Conservation (phyloP, 37 sponge, comb jelly and placozoan species). For the Chondrilla cf. caribensis region DNA sequence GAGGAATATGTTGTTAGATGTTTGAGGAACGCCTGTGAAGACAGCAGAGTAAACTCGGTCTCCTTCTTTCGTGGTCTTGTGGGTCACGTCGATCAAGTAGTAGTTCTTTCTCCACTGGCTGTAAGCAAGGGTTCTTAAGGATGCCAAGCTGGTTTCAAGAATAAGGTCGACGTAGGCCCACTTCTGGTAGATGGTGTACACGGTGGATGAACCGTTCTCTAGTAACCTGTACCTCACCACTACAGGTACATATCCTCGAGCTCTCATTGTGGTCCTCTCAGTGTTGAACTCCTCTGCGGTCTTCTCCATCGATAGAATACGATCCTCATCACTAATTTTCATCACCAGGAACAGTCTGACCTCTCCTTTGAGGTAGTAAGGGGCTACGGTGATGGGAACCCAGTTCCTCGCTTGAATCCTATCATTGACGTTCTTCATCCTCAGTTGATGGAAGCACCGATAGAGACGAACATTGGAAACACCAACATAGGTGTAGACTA, state of each 20-base stretch:
- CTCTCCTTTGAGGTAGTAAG: background rate
- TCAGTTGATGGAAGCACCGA: background rate
- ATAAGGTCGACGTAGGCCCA: background rate
- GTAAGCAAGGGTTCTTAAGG: background rate
- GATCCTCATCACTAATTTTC: background rate
- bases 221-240: background rate
- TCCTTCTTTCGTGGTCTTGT: background rate
- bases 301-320: background rate
- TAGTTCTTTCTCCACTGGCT: background rate
- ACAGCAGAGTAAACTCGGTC: background rate
- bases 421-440: background rate
- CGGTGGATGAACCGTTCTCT: background rate
- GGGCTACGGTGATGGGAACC: background rate
- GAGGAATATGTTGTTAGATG: background rate
- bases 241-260: background rate
- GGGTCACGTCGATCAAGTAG: background rate
- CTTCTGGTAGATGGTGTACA: constrained; percentile 14
- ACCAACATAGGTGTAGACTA: constrained; percentile 17
- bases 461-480: background rate
- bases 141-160: background rate
- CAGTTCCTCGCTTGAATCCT: background rate
- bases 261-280: background rate
- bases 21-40: background rate
- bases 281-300: background rate
- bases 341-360: background rate